Percentiles rank a stretch among this genome's conserved stretches.
phyloP scores from a whole-genome alignment of 2,797 vertebrate species.

The Tapera naevia region DNA sequence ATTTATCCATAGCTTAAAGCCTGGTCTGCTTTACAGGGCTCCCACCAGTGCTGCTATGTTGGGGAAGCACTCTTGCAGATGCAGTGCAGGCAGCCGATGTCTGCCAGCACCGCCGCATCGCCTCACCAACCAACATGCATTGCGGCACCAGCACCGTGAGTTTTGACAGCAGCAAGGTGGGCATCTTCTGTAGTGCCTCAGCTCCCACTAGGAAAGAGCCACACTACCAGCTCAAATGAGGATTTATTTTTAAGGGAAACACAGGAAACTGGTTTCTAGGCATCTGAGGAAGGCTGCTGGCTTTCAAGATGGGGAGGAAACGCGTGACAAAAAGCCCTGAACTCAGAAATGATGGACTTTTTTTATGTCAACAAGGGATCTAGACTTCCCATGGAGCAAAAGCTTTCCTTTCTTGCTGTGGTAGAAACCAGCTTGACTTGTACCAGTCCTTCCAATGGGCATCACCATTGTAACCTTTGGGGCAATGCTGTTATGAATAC shows the following conservation, averaged over 20 bases:
- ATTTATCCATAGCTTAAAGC: background rate
- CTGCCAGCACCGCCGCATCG: background rate
- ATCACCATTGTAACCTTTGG: accelerated
- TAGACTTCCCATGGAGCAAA: background rate
- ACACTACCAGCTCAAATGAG: accelerated
- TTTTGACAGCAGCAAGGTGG: background rate
- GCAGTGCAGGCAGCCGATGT: background rate
- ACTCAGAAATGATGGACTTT: background rate
- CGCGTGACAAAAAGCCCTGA: background rate
- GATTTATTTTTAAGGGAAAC: background rate
- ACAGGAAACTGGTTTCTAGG: background rate
- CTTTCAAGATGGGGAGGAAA: background rate
- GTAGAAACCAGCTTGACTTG: background rate
- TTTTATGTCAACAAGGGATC: background rate
- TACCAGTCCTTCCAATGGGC: background rate
- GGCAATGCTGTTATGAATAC: background rate
- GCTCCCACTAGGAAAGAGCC: background rate
- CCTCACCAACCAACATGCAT: background rate
- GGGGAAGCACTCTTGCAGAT: background rate
- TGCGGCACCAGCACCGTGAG: accelerated
- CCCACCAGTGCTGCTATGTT: background rate
- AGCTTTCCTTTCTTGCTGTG: background rate
- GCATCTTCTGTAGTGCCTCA: background rate
- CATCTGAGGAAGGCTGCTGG: background rate
- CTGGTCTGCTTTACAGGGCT: background rate